A percentile compares a stretch with the other conserved stretches of the same genome.
phyloP scores from a whole-genome alignment of 2,888 invertebrate genomes.

The Tenthredo amoena region DNA sequence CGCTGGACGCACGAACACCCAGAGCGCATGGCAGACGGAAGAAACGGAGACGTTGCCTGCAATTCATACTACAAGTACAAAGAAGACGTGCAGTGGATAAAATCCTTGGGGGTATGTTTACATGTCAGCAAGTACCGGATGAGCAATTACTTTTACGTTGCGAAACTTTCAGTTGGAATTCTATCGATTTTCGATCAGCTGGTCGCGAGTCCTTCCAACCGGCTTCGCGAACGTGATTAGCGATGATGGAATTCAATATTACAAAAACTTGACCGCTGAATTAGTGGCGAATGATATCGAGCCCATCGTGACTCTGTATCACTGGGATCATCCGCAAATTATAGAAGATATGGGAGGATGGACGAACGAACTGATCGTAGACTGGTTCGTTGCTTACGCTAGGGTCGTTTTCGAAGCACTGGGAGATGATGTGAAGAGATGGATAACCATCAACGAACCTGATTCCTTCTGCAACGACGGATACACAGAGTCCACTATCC shows the following conservation, averaged over 20 bases:
- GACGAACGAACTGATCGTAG: slow-evolving; percentile 82
- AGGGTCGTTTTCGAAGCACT: slow-evolving; percentile 81
- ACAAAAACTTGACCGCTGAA: slow-evolving; percentile 82
- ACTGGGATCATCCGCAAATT: slow-evolving; percentile 84
- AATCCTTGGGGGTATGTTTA: slow-evolving; percentile 10
- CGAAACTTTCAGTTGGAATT: slow-evolving; percentile 66
- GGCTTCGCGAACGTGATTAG: slow-evolving; percentile 80
- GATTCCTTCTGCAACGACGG: slow-evolving; percentile 81
- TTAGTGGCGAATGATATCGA: slow-evolving; percentile 80
- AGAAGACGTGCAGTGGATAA: slow-evolving; percentile 82
- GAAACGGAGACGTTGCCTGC: slow-evolving; percentile 83
- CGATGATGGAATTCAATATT: slow-evolving; percentile 82
- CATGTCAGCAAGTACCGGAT: not conserved
- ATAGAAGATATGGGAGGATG: slow-evolving; percentile 84
- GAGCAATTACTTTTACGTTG: not conserved
- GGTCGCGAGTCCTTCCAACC: slow-evolving; percentile 84
- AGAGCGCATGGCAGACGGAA: slow-evolving; percentile 80
- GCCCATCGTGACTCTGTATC: slow-evolving; percentile 84
- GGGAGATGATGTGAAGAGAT: slow-evolving; percentile 81
- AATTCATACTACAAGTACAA: slow-evolving; percentile 82
- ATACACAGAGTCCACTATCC: slow-evolving; percentile 74
- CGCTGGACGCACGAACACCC: slow-evolving; percentile 58
- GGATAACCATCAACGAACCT: slow-evolving; percentile 91
- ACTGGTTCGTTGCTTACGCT: slow-evolving; percentile 83
- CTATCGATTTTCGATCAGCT: slow-evolving; percentile 84